Conservation (phyloP, 1,140 invertebrate species). For the Neuroterus valhalla region DNA sequence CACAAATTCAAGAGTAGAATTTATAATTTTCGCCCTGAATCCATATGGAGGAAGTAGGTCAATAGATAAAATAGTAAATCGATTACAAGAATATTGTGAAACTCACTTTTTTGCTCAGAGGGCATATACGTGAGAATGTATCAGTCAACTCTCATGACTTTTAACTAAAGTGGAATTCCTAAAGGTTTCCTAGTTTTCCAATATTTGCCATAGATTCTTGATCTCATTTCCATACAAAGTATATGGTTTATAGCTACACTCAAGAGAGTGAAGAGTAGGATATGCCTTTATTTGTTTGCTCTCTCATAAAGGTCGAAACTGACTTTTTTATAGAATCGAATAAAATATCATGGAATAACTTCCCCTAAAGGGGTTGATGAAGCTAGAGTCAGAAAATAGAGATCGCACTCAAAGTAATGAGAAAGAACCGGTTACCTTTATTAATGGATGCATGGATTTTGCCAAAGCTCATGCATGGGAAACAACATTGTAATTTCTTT, state of each 20-base stretch:
- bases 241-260: neutral
- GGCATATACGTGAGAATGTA: conserved; percentile 5
- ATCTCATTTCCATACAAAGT: too few species aligned
- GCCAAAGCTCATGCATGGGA: neutral
- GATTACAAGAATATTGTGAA: neutral
- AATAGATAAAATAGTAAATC: conserved; percentile 12
- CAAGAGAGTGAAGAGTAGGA: too few species aligned
- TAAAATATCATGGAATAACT: too few species aligned
- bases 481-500: neutral
- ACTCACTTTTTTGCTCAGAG: neutral
- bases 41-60: conserved; percentile 4
- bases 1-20: neutral
- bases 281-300: too few species aligned
- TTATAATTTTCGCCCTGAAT: neutral
- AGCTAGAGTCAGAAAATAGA: neutral
- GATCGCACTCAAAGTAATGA: neutral
- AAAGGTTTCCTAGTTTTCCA: conserved; percentile 4
- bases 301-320: too few species aligned
- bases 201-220: too few species aligned
- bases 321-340: too few species aligned
- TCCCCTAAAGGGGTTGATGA: too few species aligned
- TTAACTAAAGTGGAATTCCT: neutral
- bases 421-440: neutral
- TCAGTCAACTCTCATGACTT: conserved; percentile 3
- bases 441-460: neutral